Evolutionary conservation across 1,140 invertebrate genomes (phyloP).

Genomic region (Epicauta chinensis): DNA sequence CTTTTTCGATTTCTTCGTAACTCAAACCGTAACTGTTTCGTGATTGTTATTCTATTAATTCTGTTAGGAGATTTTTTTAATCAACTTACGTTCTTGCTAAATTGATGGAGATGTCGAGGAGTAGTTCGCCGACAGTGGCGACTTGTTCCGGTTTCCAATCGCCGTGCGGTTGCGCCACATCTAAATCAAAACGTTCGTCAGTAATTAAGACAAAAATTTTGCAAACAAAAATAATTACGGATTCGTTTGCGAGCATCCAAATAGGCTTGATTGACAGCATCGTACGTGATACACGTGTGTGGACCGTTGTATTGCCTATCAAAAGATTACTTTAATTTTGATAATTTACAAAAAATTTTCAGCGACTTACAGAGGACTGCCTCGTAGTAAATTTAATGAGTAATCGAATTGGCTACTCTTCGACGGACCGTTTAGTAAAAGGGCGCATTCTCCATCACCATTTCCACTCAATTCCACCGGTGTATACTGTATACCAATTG

Average conservation of each 20-base stretch:
- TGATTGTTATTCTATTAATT: neutral
- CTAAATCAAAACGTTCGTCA: constrained; percentile 49
- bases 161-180: constrained; percentile 64
- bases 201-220: constrained; percentile 1
- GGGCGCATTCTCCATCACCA: constrained; percentile 62
- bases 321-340: constrained; percentile 37
- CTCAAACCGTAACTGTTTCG: constrained; percentile 69
- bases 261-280: constrained; percentile 85
- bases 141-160: constrained; percentile 75
- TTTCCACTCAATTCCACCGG: constrained; percentile 37
- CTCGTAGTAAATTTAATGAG: constrained; percentile 71
- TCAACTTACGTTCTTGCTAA: constrained; percentile 81
- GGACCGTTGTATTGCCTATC: constrained; percentile 61
- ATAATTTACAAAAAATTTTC: neutral
- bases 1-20: constrained; percentile 81
- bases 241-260: constrained; percentile 78
- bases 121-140: constrained; percentile 75
- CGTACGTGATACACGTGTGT: constrained; percentile 84
- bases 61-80: too few relatives aligned
- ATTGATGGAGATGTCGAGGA: constrained; percentile 78
- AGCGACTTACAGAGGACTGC: constrained; percentile 54
- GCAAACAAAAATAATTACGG: constrained; percentile 53
- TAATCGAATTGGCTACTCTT: constrained; percentile 74
- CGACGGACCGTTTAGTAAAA: constrained; percentile 65
- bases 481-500: constrained; percentile 35